Evolutionary conservation across 1,140 invertebrate species (phyloP), one percentile per base, ranked within the genome.

Genomic region (Rhyacophila brunnea): DNA sequence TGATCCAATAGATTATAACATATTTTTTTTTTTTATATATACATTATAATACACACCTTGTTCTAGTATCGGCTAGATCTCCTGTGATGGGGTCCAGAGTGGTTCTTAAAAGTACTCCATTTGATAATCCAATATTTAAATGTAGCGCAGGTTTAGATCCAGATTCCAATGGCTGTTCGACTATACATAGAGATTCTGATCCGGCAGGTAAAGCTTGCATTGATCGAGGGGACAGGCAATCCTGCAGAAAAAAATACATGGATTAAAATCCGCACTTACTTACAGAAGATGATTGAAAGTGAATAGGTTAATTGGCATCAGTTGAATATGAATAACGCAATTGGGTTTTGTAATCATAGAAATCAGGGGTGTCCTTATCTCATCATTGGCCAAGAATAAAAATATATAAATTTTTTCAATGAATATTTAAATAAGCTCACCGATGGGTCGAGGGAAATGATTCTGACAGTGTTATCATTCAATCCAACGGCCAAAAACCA

Each of bases 121-220:
- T 99, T 79, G 96, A 90, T 10, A 99, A 77, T 9, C 97, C 98
- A 77, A 99, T 98, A 72, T 99, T 99, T 6, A 99, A 81, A 79
- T 98, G 98, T 2, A 99, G 81, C 6, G 91, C 77, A 15, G 77
- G 75, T 66, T 85, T 86, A 1, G 81, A 79, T 23, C 82, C 84
- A 36, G 85, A 86, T 83, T 92, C 92, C 61, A 79, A 75, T 13
- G 77, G 76, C 61, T 79, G 76, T 80, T 99, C 96, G 6, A 98
- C 93, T 64, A 99, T 93, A 72, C 96, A 98, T 5, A 99, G 79
- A 17, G 95, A 97, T 76, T 99, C 96, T 0, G 98, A 92, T 23
- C 93, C 88, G 4, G 95, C 93, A 4, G 97, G 97, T n/a, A 99
- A 74, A 1, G 92, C 92, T 80, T 99, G 96, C 90, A 98, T 96